These are phyloP conservation scores for Drosophila affinis DNA, from an alignment of 2,888 invertebrate species.

Conservation along the genomic window DNA sequence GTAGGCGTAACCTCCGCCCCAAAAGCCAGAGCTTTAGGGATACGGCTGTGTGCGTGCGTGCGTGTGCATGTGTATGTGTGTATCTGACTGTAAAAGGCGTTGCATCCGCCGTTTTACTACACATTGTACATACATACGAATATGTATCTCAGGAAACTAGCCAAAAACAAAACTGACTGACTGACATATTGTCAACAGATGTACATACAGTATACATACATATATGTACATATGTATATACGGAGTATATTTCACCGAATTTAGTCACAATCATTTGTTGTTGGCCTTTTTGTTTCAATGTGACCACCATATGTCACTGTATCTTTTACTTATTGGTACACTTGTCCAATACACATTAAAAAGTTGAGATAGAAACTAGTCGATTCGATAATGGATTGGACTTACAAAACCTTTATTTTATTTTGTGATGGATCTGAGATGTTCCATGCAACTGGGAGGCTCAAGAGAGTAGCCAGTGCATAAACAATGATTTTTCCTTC, in stretches of 20 bases:
- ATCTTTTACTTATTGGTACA: too few species aligned
- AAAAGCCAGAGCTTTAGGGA: not conserved
- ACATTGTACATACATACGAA: slow-evolving; percentile 38
- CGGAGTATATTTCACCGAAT: slow-evolving; percentile 10
- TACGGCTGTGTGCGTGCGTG: not conserved
- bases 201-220: not conserved
- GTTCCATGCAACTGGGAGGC: too few species aligned
- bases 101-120: slow-evolving; percentile 64
- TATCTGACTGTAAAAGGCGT: slow-evolving; percentile 53
- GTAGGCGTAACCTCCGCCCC: slow-evolving; percentile 32
- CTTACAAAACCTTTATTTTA: too few species aligned
- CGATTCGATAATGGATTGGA: too few species aligned
- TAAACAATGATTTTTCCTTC: not conserved
- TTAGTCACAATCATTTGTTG: slow-evolving; percentile 11
- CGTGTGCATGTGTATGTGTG: slow-evolving; percentile 3
- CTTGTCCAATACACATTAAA: too few species aligned
- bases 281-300: slow-evolving; percentile 10
- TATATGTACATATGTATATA: too few species aligned
- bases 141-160: slow-evolving; percentile 23
- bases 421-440: too few species aligned
- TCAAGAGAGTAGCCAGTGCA: not conserved
- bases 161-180: slow-evolving; percentile 22
- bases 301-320: too few species aligned
- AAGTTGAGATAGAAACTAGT: too few species aligned
- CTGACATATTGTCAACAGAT: slow-evolving; percentile 12